phyloP scores from a whole-genome alignment of 2,888 invertebrate species.

The Beris morrisii region DNA sequence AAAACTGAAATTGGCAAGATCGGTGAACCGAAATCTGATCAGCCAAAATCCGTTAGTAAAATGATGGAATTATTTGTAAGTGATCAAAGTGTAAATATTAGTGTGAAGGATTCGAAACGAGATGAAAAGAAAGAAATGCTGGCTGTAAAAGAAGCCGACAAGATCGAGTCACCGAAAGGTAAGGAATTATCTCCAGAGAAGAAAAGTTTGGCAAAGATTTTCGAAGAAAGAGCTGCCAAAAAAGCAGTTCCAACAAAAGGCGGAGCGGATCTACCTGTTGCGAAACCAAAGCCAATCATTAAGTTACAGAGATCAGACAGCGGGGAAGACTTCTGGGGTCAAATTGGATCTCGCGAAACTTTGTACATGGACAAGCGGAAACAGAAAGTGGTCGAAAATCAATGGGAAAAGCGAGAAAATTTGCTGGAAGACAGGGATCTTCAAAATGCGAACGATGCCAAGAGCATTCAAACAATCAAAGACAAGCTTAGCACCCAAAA shows the following conservation, averaged over 20 bases:
- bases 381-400: constrained; percentile 57
- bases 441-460: constrained; percentile 15
- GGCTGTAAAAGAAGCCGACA: too few species aligned
- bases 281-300: constrained; percentile 32
- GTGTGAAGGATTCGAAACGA: too few species aligned
- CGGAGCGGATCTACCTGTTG: not conserved
- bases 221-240: too few species aligned
- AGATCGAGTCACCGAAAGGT: too few species aligned
- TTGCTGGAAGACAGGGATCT: constrained; percentile 35
- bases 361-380: constrained; percentile 63
- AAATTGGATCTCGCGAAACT: constrained; percentile 68
- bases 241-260: too few species aligned
- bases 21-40: not conserved
- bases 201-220: too few species aligned
- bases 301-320: constrained; percentile 50
- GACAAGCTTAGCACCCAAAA: constrained; percentile 40
- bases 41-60: not conserved
- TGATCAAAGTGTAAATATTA: too few species aligned
- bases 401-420: constrained; percentile 42
- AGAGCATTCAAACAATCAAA: constrained; percentile 42
- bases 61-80: too few species aligned
- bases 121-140: too few species aligned
- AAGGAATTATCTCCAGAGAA: too few species aligned
- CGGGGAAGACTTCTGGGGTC: constrained; percentile 65
- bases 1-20: too few species aligned